These are phyloP conservation scores for Aix galericulata DNA, from an alignment of 2,113 vertebrate genomes.

Conservation along the genomic window DNA sequence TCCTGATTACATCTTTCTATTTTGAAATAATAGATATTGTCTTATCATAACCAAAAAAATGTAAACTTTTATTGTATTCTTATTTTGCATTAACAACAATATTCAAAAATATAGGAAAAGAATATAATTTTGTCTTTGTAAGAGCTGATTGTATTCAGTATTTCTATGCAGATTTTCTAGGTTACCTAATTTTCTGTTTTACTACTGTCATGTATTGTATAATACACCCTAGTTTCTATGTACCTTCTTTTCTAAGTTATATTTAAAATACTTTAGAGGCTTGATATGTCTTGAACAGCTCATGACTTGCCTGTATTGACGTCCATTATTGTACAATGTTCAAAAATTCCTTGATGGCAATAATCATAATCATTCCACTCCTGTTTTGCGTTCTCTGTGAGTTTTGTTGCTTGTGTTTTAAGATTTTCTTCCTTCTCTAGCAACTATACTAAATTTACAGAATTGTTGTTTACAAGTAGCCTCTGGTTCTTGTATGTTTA, in stretches of 20 bases:
- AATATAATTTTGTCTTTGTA: neutral
- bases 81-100: neutral
- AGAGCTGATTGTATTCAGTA: neutral
- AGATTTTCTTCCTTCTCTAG: conserved; percentile 27
- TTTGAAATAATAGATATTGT: neutral
- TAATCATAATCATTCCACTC: neutral
- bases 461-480: conserved; percentile 43
- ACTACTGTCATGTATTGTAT: neutral
- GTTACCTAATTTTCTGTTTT: conserved; percentile 30
- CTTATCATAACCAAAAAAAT: neutral
- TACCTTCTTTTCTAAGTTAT: neutral
- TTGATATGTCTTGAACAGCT: conserved; percentile 17
- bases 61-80: neutral
- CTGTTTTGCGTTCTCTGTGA: neutral
- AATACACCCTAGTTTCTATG: conserved; percentile 26
- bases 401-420: conserved; percentile 14
- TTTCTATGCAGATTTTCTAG: neutral
- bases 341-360: conserved; percentile 41
- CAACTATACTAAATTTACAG: conserved; percentile 47
- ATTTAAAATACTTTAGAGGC: conserved; percentile 13
- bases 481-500: conserved; percentile 9
- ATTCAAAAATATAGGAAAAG: neutral
- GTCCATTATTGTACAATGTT: conserved; percentile 10
- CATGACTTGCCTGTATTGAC: conserved; percentile 8
- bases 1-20: neutral